Evolutionary conservation across 2,113 vertebrate species (phyloP).

Genomic region (Pyrgilauda ruficollis): DNA sequence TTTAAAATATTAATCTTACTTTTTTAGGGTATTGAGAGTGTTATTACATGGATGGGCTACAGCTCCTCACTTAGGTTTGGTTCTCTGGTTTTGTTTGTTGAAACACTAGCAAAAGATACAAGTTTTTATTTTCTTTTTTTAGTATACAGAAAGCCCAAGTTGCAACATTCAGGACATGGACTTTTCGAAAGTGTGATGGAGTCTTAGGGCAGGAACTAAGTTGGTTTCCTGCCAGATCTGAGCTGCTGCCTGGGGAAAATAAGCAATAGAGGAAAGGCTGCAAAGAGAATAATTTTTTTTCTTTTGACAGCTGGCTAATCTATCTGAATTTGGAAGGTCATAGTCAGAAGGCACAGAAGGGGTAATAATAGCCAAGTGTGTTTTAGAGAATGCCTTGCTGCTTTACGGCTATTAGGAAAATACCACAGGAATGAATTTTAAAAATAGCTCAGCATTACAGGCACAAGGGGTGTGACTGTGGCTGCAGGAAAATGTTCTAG

Average conservation of each 20-base stretch:
- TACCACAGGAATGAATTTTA: constrained; percentile 39
- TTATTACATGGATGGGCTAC: background rate
- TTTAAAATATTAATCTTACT: background rate
- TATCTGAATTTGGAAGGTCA: constrained; percentile 44
- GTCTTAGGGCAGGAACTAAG: background rate
- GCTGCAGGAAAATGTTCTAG: constrained; percentile 26
- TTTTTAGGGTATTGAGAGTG: background rate
- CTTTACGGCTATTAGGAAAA: constrained; percentile 50
- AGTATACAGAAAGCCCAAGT: background rate
- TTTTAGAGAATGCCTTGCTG: constrained; percentile 1
- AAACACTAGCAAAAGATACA: background rate
- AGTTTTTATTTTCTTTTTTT: background rate
- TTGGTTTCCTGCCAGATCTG: background rate
- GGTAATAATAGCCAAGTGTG: constrained; percentile 38
- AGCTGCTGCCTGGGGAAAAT: background rate
- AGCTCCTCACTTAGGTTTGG: background rate
- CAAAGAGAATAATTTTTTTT: background rate
- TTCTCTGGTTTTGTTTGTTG: background rate
- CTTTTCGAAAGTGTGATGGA: background rate
- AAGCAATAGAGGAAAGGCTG: background rate
- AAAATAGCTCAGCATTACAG: constrained; percentile 41
- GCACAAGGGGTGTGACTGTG: background rate
- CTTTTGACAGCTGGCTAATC: constrained; percentile 62
- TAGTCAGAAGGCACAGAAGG: background rate
- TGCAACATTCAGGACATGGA: background rate